Percentiles rank a stretch among this genome's conserved stretches.
These are phyloP conservation scores for Cecropterus lyciades DNA, from an alignment of 1,140 invertebrate species.

Conservation along the genomic window DNA sequence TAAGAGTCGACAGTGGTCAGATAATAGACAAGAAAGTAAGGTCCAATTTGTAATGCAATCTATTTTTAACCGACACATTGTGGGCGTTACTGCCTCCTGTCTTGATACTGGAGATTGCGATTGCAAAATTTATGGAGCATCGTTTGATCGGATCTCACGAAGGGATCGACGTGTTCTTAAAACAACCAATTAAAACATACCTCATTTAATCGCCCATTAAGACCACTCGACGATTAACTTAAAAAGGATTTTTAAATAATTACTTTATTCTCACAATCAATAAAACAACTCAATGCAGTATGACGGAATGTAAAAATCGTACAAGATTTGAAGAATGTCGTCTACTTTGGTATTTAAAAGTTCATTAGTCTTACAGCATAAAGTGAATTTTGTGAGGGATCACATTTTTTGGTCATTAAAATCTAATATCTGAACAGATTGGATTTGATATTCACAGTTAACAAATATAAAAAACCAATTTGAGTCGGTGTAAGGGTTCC, in stretches of 20 bases:
- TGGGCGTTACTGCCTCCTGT: conserved; percentile 8
- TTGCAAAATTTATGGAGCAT: conserved; percentile 27
- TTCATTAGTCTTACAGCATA: background rate
- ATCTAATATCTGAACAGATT: background rate
- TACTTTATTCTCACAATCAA: conserved; percentile 1
- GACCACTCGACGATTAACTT: background rate
- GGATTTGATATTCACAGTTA: conserved; percentile 2
- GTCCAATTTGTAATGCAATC: background rate
- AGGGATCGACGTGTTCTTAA: conserved; percentile 14
- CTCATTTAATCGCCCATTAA: conserved; percentile 20
- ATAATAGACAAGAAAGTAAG: background rate
- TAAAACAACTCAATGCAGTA: conserved; percentile 9
- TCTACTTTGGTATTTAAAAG: background rate
- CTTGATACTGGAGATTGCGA: conserved; percentile 1
- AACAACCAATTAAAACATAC: conserved; percentile 29
- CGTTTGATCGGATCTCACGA: conserved; percentile 23
- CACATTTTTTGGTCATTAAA: conserved; percentile 7
- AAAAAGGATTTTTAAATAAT: conserved; percentile 7
- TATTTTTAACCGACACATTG: conserved; percentile 11
- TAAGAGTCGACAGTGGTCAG: background rate
- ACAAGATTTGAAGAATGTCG: background rate
- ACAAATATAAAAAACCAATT: background rate
- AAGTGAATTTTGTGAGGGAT: background rate
- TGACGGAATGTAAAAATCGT: background rate
- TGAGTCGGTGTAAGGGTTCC: too few species aligned